A percentile compares a stretch with the other conserved stretches of the same genome.
phyloP scores from a whole-genome alignment of 1,140 invertebrate species.

The Ridgeia piscesae region DNA sequence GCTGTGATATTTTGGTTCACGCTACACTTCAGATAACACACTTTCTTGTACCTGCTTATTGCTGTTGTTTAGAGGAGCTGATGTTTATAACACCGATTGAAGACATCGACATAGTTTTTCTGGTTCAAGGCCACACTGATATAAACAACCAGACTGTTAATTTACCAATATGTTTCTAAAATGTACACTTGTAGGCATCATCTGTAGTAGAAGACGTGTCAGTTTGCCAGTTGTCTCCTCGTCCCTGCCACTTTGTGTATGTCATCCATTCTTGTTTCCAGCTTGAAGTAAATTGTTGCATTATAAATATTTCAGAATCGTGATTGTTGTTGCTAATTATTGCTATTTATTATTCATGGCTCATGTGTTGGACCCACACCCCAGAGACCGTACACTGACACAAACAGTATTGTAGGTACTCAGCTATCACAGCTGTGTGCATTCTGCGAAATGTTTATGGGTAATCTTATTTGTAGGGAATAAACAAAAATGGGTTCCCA shows the following conservation, averaged over 20 bases:
- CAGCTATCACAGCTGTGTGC: too few species aligned
- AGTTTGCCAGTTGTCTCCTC: too few species aligned
- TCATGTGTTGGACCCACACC: neutral
- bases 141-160: neutral
- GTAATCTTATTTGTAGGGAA: conserved; percentile 6
- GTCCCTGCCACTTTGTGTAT: too few species aligned
- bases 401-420: neutral
- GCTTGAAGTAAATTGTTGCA: neutral
- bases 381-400: too few species aligned
- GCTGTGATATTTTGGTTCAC: neutral
- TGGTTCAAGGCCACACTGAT: neutral
- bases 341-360: conserved; percentile 11
- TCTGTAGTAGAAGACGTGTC: too few species aligned
- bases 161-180: neutral
- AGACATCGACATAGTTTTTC: neutral
- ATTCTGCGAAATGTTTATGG: neutral
- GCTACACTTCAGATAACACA: neutral
- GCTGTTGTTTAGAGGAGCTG: neutral
- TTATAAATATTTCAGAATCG: neutral
- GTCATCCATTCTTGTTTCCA: neutral
- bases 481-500: conserved; percentile 51
- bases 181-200: neutral
- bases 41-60: neutral
- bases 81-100: neutral
- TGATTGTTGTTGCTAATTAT: neutral